These are phyloP conservation scores for Molanna angustata DNA, from an alignment of 2,888 invertebrate species.

Conservation along the genomic window DNA sequence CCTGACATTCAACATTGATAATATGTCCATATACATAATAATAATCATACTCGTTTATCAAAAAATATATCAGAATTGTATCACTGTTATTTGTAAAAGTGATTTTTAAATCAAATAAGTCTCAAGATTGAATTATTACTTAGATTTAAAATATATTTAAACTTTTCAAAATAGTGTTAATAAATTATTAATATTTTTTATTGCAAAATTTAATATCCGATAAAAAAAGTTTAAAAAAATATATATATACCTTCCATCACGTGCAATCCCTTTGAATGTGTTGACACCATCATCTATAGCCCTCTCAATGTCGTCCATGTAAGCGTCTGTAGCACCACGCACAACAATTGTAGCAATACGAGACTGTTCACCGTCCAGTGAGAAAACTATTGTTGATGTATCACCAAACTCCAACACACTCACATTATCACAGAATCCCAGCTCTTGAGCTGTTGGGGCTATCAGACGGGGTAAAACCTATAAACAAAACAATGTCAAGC, in stretches of 20 bases:
- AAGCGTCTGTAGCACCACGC: conserved; percentile 95
- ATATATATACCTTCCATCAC: conserved; percentile 59
- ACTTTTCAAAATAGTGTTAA: too few species aligned
- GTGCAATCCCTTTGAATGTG: conserved; percentile 89
- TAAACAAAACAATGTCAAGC: too few species aligned
- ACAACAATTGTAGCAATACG: conserved; percentile 92
- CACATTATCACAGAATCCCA: conserved; percentile 89
- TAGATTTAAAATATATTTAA: too few species aligned
- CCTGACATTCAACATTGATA: too few species aligned
- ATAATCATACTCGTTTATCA: too few species aligned
- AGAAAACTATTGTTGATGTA: conserved; percentile 91
- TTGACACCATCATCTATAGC: conserved; percentile 99
- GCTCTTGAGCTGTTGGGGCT: conserved; percentile 83
- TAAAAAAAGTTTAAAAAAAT: not conserved
- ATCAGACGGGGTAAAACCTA: conserved; percentile 62
- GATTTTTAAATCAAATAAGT: not conserved
- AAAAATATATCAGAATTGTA: too few species aligned
- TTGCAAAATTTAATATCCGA: too few species aligned
- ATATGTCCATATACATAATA: too few species aligned
- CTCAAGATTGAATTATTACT: too few species aligned
- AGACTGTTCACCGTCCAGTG: conserved; percentile 77
- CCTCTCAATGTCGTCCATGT: conserved; percentile 98
- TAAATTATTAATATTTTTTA: too few species aligned
- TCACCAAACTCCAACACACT: conserved; percentile 93
- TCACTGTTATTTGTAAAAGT: not conserved